These are phyloP conservation scores for Dicroscelio sp. DNA, from an alignment of 2,888 invertebrate genomes.

Conservation along the genomic window DNA sequence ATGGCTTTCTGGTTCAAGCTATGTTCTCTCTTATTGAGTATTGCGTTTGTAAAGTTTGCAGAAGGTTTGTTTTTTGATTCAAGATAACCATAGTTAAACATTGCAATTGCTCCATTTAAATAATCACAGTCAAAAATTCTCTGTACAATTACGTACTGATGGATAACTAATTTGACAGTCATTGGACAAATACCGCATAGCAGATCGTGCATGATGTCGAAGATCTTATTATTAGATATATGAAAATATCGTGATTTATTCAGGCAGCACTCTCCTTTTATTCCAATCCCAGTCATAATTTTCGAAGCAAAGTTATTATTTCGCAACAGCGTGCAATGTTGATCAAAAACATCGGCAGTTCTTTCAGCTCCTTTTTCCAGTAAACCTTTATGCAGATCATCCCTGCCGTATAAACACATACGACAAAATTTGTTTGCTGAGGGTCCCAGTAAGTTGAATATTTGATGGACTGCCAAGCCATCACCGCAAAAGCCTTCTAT, in stretches of 20 bases:
- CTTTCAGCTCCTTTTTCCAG: no score
- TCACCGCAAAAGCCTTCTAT: slow-evolving; percentile 75
- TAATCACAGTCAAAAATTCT: no score
- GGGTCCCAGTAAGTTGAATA: slow-evolving; percentile 73
- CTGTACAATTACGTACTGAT: no score
- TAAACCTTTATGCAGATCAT: no score
- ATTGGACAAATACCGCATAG: slow-evolving; percentile 70
- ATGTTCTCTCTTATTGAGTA: slow-evolving; percentile 51
- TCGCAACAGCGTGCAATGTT: no score
- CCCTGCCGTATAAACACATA: background rate
- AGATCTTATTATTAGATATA: slow-evolving; percentile 61
- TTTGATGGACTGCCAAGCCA: slow-evolving; percentile 76
- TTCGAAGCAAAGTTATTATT: no score
- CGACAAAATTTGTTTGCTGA: slow-evolving; percentile 54
- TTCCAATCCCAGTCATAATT: slow-evolving; percentile 60
- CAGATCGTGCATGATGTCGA: slow-evolving; percentile 68
- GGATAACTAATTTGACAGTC: slow-evolving; percentile 75
- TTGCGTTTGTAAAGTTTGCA: slow-evolving; percentile 61
- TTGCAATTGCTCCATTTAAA: slow-evolving; percentile 46
- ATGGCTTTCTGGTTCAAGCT: slow-evolving; percentile 77
- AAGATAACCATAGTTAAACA: slow-evolving; percentile 64
- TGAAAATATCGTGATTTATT: slow-evolving; percentile 66
- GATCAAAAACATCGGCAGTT: no score
- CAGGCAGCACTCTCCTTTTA: slow-evolving; percentile 65
- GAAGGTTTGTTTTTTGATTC: slow-evolving; percentile 74